A percentile compares a stretch with the other conserved stretches of the same genome.
Conservation (phyloP, 1,140 invertebrate species). For the Trachelipus rathkii region DNA sequence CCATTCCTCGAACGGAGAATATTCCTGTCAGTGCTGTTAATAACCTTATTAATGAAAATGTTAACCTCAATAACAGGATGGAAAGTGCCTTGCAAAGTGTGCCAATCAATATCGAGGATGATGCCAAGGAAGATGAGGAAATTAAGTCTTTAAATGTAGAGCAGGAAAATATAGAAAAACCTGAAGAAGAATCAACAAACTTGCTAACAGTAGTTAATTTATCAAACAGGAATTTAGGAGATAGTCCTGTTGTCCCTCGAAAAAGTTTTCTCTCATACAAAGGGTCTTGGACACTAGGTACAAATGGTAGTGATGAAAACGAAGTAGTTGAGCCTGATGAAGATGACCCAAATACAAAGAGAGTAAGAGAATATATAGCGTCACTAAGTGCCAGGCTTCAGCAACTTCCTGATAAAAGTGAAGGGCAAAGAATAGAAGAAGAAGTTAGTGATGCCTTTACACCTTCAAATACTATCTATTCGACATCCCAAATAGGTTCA, state of each 20-base stretch:
- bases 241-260: background rate
- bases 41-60: background rate
- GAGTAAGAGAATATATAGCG: constrained; percentile 41
- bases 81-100: constrained; percentile 3
- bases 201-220: background rate
- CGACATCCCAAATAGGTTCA: too few relatives aligned
- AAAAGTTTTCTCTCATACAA: background rate
- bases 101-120: background rate
- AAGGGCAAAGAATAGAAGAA: background rate
- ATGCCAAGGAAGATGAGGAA: background rate
- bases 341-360: constrained; percentile 24
- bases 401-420: constrained; percentile 31
- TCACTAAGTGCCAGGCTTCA: constrained; percentile 42
- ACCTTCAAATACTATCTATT: too few relatives aligned
- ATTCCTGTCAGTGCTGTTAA: background rate
- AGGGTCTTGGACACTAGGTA: constrained; percentile 2
- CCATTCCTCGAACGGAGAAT: background rate
- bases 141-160: background rate
- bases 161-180: background rate
- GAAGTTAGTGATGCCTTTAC: too few relatives aligned
- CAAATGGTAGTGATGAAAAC: background rate
- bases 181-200: background rate
- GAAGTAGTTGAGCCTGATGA: background rate
- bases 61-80: background rate
- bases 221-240: background rate